These are phyloP conservation scores for Cavia aperea DNA, from an alignment of 2,113 vertebrate genomes.

Conservation along the genomic window DNA sequence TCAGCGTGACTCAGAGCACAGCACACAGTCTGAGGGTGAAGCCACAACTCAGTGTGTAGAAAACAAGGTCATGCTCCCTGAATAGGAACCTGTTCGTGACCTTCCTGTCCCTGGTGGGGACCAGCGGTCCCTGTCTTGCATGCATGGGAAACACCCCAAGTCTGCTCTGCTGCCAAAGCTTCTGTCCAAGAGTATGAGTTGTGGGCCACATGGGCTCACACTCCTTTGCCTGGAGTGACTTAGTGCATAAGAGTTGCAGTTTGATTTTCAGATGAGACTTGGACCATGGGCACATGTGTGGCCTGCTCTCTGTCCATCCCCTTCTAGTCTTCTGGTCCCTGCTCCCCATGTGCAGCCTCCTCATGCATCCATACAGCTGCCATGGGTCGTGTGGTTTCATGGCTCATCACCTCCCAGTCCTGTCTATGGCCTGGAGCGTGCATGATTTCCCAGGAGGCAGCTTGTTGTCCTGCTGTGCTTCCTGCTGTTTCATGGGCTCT, in stretches of 20 bases:
- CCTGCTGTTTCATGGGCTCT: neutral
- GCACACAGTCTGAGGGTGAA: accelerated
- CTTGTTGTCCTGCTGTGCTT: neutral
- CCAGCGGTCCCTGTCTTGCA: too few relatives aligned
- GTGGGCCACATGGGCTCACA: neutral
- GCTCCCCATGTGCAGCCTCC: neutral
- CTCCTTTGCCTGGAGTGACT: neutral
- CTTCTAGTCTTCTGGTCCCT: neutral
- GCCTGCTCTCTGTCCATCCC: neutral
- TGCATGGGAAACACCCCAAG: neutral
- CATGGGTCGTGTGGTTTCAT: accelerated
- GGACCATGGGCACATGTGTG: accelerated
- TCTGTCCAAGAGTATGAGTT: neutral
- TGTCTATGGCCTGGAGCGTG: accelerated
- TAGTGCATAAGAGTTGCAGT: neutral
- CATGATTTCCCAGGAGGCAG: neutral
- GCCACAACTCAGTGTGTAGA: neutral
- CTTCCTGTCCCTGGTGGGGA: neutral
- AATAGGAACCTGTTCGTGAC: neutral
- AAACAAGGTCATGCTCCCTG: neutral
- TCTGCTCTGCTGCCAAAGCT: neutral
- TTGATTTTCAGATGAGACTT: neutral
- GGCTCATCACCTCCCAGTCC: neutral
- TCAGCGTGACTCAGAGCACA: accelerated
- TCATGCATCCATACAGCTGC: neutral